Conservation (phyloP, 2,888 invertebrate species). For the Erpobdella octoculata region DNA sequence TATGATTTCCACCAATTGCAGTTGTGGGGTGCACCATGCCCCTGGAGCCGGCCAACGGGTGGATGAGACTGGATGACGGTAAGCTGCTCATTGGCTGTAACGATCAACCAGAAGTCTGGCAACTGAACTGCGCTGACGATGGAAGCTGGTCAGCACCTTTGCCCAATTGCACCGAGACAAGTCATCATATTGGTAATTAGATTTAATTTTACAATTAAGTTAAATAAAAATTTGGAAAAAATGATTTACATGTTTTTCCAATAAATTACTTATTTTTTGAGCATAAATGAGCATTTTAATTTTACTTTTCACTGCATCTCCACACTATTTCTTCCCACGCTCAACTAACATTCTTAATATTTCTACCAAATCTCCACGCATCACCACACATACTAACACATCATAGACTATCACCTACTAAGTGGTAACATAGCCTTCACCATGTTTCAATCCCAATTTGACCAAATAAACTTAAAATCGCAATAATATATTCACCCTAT, state of each 20-base stretch:
- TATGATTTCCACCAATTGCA: constrained; percentile 1
- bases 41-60: not conserved
- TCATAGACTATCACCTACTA: too few relatives aligned
- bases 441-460: too few relatives aligned
- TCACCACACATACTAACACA: too few relatives aligned
- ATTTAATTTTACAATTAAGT: not conserved
- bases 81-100: constrained; percentile 23
- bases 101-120: constrained; percentile 20
- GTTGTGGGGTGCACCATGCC: not conserved
- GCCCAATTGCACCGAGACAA: constrained; percentile 25
- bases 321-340: not conserved
- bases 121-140: constrained; percentile 14
- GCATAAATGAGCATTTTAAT: not conserved
- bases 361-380: too few relatives aligned
- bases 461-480: too few relatives aligned
- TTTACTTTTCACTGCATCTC: too few relatives aligned
- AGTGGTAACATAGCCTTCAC: too few relatives aligned
- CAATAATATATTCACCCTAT: too few relatives aligned
- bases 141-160: constrained; percentile 16
- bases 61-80: constrained; percentile 7
- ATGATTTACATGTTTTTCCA: not conserved
- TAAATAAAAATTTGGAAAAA: not conserved
- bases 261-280: not conserved
- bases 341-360: too few relatives aligned
- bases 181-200: not conserved